These are phyloP conservation scores for Vireo altiloquus DNA, from an alignment of 2,113 vertebrate genomes.

Conservation along the genomic window DNA sequence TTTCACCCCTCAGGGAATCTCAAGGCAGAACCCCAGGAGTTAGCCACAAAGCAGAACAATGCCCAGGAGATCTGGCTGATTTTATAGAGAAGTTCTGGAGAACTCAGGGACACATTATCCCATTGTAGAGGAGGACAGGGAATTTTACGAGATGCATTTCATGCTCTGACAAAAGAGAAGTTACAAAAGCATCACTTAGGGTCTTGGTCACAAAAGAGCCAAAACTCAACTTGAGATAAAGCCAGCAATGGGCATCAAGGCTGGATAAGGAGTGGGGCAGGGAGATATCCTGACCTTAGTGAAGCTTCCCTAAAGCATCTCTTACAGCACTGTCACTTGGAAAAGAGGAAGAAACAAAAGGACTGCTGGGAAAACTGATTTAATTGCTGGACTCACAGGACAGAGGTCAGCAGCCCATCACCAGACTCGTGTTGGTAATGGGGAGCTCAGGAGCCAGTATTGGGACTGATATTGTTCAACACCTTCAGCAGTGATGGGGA, in stretches of 20 bases:
- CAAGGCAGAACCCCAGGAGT: background rate
- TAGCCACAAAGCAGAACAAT: background rate
- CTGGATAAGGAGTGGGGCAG: background rate
- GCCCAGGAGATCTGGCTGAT: background rate
- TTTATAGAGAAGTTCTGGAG: background rate
- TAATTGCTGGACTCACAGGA: background rate
- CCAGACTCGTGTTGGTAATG: background rate
- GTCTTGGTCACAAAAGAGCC: background rate
- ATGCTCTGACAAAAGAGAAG: background rate
- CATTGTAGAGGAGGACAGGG: background rate
- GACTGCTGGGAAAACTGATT: background rate
- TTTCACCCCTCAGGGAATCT: background rate
- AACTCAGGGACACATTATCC: background rate
- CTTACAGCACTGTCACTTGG: background rate
- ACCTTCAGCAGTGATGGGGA: background rate
- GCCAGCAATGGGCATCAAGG: background rate
- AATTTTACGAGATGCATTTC: background rate
- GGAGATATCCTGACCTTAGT: background rate
- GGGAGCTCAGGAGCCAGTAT: background rate
- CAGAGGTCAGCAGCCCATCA: background rate
- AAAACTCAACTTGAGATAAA: background rate
- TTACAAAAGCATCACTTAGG: background rate
- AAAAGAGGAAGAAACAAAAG: background rate
- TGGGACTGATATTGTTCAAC: background rate
- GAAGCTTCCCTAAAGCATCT: background rate